Evolutionary conservation across 2,888 invertebrate genomes (phyloP).

Genomic region (Yponomeuta sedellus): DNA sequence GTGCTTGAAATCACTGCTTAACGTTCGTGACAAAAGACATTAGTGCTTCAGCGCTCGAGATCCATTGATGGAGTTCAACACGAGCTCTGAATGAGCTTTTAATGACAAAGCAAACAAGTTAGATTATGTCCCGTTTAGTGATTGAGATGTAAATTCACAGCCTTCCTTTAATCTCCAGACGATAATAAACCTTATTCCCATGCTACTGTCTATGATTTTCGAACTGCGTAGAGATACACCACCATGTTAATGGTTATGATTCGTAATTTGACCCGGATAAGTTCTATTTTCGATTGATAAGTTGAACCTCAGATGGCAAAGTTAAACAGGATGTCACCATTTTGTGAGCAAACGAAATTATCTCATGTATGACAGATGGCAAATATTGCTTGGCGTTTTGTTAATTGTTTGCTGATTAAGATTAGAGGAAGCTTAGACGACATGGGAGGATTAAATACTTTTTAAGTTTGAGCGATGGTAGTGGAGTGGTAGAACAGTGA

Average conservation of each 20-base stretch:
- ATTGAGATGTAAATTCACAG: neutral
- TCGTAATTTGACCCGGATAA: neutral
- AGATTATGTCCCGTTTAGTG: neutral
- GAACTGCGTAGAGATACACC: neutral
- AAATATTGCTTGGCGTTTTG: neutral
- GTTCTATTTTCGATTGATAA: neutral
- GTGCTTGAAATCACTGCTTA: neutral
- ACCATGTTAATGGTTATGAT: neutral
- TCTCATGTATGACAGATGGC: conserved; percentile 1
- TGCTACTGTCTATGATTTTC: neutral
- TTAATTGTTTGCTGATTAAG: neutral
- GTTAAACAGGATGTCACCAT: neutral
- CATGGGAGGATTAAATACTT: neutral
- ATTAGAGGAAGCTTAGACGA: neutral
- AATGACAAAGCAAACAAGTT: neutral
- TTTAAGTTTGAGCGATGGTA: no score
- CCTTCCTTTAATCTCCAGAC: neutral
- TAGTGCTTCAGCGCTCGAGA: neutral
- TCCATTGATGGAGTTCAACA: neutral
- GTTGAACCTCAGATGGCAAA: neutral
- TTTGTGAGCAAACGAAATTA: neutral
- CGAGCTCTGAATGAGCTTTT: neutral
- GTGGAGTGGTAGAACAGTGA: no score
- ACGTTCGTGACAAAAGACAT: neutral
- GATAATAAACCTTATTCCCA: neutral